A percentile compares a stretch with the other conserved stretches of the same genome.
phyloP scores from a whole-genome alignment of 2,888 invertebrate species.

The Drosophila niveifrons region DNA sequence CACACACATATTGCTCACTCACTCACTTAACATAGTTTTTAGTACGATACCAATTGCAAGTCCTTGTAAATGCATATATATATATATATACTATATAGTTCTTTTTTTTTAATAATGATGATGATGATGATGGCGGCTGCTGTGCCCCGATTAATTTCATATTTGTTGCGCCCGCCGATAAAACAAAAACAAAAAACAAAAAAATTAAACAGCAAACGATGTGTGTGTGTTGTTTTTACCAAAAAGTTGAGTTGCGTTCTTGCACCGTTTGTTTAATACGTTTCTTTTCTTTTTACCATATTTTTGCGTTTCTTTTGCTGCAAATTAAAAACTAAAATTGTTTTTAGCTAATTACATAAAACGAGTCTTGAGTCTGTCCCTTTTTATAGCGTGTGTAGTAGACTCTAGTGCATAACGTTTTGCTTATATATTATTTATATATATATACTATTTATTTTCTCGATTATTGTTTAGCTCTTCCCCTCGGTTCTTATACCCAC shows the following conservation, averaged over 20 bases:
- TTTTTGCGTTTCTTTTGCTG: slow-evolving; percentile 16
- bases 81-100: slow-evolving; percentile 3
- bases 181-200: background rate
- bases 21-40: slow-evolving; percentile 55
- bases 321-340: slow-evolving; percentile 14
- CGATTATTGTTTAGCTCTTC: slow-evolving; percentile 34
- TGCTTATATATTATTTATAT: slow-evolving; percentile 9
- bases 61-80: slow-evolving; percentile 42
- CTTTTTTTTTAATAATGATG: too few relatives aligned
- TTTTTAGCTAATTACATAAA: slow-evolving; percentile 21
- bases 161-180: slow-evolving; percentile 23
- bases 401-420: slow-evolving; percentile 50
- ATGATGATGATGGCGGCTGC: slow-evolving; percentile 7
- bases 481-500: too few relatives aligned
- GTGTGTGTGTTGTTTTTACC: slow-evolving; percentile 23
- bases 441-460: slow-evolving; percentile 34
- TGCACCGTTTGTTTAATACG: slow-evolving; percentile 52
- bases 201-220: slow-evolving; percentile 22
- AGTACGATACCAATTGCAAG: slow-evolving; percentile 47
- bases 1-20: slow-evolving; percentile 12
- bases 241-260: slow-evolving; percentile 36
- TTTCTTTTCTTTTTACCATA: slow-evolving; percentile 17
- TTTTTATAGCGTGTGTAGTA: slow-evolving; percentile 27
- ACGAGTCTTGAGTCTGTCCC: background rate
- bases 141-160: slow-evolving; percentile 35